Evolutionary conservation across 2,888 invertebrate genomes (phyloP).

Genomic region (Hypercompe scribonia): DNA sequence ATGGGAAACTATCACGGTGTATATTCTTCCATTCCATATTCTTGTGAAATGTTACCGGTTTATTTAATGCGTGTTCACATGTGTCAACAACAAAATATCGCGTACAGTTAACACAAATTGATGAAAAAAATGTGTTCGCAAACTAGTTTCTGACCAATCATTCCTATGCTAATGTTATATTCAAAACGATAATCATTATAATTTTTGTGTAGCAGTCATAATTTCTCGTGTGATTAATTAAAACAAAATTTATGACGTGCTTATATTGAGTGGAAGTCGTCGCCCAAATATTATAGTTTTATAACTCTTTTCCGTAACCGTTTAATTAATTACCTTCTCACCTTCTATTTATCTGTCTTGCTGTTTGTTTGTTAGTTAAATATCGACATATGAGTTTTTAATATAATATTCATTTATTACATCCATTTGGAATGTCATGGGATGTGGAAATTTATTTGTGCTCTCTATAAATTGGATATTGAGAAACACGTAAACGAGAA

Average conservation of each 20-base stretch:
- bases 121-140: slow-evolving; percentile 23
- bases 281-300: slow-evolving; percentile 30
- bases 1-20: slow-evolving; percentile 80
- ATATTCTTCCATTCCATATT: slow-evolving; percentile 52
- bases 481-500: slow-evolving; percentile 14
- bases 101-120: slow-evolving; percentile 36
- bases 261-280: slow-evolving; percentile 32
- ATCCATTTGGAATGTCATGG: slow-evolving; percentile 10
- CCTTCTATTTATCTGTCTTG: slow-evolving; percentile 31
- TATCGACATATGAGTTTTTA: slow-evolving; percentile 22
- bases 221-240: slow-evolving; percentile 43
- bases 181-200: slow-evolving; percentile 42
- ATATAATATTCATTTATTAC: slow-evolving; percentile 22
- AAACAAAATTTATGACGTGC: slow-evolving; percentile 45
- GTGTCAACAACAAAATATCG: slow-evolving; percentile 28
- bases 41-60: slow-evolving; percentile 23
- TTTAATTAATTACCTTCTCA: slow-evolving; percentile 42
- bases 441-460: slow-evolving; percentile 15
- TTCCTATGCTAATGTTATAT: slow-evolving; percentile 46
- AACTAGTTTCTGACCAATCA: slow-evolving; percentile 37
- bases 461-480: slow-evolving; percentile 22
- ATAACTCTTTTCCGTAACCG: slow-evolving; percentile 41
- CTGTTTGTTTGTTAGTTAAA: slow-evolving; percentile 45
- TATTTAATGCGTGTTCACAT: slow-evolving; percentile 28
- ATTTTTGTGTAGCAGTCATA: slow-evolving; percentile 38